A percentile compares a stretch with the other conserved stretches of the same genome.
Evolutionary conservation across 35 echinoderm and acorn worm species (phyloP).

Genomic region (Apostichopus californicus): DNA sequence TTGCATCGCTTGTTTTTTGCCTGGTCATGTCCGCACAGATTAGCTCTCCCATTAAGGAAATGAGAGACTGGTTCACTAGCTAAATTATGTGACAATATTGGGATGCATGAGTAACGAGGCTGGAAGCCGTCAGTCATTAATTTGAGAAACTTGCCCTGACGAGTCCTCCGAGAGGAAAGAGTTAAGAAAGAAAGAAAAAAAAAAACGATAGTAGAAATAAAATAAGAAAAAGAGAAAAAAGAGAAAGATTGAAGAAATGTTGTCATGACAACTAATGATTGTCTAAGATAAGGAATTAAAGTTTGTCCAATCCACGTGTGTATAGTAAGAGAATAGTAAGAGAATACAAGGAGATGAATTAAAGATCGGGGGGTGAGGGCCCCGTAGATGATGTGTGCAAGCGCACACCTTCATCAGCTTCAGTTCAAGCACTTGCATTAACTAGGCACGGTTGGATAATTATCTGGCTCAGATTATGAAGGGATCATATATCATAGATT

Average conservation of each 20-base stretch:
- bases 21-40: slow-evolving; percentile 60
- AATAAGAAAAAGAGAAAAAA: not conserved
- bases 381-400: slow-evolving; percentile 48
- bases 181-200: not conserved
- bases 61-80: slow-evolving; percentile 44
- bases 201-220: not conserved
- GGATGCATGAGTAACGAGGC: slow-evolving; percentile 59
- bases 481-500: slow-evolving; percentile 65
- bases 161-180: slow-evolving; percentile 47
- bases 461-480: slow-evolving; percentile 49
- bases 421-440: slow-evolving; percentile 52
- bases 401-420: slow-evolving; percentile 52
- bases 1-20: slow-evolving; percentile 3
- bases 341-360: too few species aligned
- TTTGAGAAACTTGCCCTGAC: slow-evolving; percentile 54
- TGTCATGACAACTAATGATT: slow-evolving; percentile 66
- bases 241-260: slow-evolving; percentile 31
- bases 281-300: slow-evolving; percentile 61
- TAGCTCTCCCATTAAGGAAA: slow-evolving; percentile 65
- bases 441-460: slow-evolving; percentile 64
- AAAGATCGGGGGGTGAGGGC: slow-evolving; percentile 3
- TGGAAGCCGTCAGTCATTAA: slow-evolving; percentile 60
- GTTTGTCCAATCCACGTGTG: slow-evolving; percentile 54
- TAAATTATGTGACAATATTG: slow-evolving; percentile 56
- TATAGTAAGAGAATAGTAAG: slow-evolving; percentile 20